These are phyloP conservation scores for Onychomys torridus DNA, from an alignment of 2,797 vertebrate species.

Conservation along the genomic window DNA sequence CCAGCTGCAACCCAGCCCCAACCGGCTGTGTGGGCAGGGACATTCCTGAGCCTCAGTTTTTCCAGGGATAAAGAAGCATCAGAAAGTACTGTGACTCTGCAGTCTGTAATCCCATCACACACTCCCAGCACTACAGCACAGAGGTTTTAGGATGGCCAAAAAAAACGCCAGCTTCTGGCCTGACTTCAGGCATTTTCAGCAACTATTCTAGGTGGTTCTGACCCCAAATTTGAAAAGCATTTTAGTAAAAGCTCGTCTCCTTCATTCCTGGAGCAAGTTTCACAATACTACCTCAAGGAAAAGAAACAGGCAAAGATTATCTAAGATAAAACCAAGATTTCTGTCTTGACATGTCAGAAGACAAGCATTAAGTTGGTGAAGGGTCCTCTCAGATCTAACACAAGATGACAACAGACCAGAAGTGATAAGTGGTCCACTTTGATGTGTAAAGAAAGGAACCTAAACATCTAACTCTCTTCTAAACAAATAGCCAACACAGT, in stretches of 20 bases:
- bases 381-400: neutral
- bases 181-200: slow-evolving; percentile 6
- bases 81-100: slow-evolving; percentile 1
- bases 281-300: slow-evolving; percentile 5
- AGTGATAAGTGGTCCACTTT: slow-evolving; percentile 64
- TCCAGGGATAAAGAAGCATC: neutral
- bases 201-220: neutral
- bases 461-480: slow-evolving; percentile 54
- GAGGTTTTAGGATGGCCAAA: neutral
- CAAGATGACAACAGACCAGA: slow-evolving; percentile 49
- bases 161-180: neutral
- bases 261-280: neutral
- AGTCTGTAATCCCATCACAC: neutral
- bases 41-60: neutral
- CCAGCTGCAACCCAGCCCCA: neutral
- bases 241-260: neutral
- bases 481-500: slow-evolving; percentile 71
- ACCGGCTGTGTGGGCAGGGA: neutral
- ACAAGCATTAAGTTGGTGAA: slow-evolving; percentile 5
- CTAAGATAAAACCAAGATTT: slow-evolving; percentile 16
- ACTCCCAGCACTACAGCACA: neutral
- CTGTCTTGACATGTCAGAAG: slow-evolving; percentile 37
- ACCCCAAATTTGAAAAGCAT: slow-evolving; percentile 19
- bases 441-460: slow-evolving; percentile 65
- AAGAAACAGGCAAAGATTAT: slow-evolving; percentile 12